phyloP scores from a whole-genome alignment of 2,113 vertebrate genomes.

The Hyaena hyaena region DNA sequence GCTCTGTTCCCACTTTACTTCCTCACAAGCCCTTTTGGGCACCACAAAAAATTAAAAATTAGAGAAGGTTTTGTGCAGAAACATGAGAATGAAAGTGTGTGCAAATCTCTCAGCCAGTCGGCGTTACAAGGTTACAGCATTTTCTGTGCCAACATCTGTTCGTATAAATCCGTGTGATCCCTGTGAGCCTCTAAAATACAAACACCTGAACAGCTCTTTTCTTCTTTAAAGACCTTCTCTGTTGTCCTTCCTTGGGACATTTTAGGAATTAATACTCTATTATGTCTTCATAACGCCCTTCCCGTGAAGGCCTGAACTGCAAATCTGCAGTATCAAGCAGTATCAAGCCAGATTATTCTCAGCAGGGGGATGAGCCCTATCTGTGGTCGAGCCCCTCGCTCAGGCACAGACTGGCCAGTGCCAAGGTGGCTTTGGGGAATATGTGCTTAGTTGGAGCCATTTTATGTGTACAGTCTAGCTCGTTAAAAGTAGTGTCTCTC shows the following conservation, averaged over 20 bases:
- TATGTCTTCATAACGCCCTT: not conserved
- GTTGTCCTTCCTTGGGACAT: not conserved
- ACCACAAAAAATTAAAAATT: too few species aligned
- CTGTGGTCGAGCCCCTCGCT: not conserved
- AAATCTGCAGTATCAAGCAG: not conserved
- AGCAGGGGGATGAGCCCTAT: not conserved
- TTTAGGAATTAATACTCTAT: not conserved
- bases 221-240: not conserved
- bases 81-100: not conserved
- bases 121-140: not conserved
- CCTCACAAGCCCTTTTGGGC: not conserved
- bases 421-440: not conserved
- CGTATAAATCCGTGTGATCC: not conserved
- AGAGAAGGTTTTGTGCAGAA: not conserved
- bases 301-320: not conserved
- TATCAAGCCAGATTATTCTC: not conserved
- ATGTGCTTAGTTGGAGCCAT: not conserved
- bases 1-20: not conserved
- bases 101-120: not conserved
- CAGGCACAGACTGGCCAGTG: not conserved
- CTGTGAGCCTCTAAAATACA: not conserved
- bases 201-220: not conserved
- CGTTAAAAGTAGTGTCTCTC: not conserved
- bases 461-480: not conserved
- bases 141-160: not conserved